These are phyloP conservation scores for Hippocampus abdominalis DNA, from an alignment of 2,113 vertebrate genomes.

Conservation along the genomic window DNA sequence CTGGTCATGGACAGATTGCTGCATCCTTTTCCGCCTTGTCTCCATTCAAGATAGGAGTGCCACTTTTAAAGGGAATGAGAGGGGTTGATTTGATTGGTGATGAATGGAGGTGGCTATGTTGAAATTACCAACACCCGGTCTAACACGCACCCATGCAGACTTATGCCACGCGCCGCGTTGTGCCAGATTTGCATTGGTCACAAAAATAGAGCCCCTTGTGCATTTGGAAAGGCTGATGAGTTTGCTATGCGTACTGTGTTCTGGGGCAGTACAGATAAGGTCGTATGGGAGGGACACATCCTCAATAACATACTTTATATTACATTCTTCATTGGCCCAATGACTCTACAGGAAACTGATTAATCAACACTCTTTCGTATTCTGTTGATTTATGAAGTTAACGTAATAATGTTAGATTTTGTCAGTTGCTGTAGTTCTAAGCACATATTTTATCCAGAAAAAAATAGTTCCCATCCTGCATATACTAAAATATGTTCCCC, in stretches of 20 bases:
- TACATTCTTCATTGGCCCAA: constrained; percentile 13
- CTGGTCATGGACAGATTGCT: no score
- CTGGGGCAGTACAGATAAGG: constrained; percentile 28
- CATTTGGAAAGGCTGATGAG: constrained; percentile 12
- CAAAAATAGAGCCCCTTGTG: background rate
- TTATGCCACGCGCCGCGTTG: no score
- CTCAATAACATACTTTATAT: constrained; percentile 21
- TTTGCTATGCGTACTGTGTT: constrained; percentile 22
- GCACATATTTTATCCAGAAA: background rate
- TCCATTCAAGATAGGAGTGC: no score
- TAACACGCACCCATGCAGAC: no score
- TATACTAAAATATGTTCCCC: background rate
- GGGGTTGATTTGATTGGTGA: no score
- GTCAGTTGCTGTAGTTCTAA: background rate
- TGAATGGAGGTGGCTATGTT: no score
- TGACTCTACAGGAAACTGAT: constrained; percentile 6
- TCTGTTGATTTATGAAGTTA: constrained; percentile 9
- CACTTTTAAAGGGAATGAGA: no score
- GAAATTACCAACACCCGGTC: no score
- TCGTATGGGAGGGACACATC: constrained; percentile 14
- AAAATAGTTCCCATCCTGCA: background rate
- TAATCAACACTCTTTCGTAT: constrained; percentile 18
- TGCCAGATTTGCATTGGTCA: no score
- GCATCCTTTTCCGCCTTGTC: no score
- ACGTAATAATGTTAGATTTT: constrained; percentile 14